These are phyloP conservation scores for Pyrocephalus nanus DNA, from an alignment of 2,797 vertebrate genomes.

Conservation along the genomic window DNA sequence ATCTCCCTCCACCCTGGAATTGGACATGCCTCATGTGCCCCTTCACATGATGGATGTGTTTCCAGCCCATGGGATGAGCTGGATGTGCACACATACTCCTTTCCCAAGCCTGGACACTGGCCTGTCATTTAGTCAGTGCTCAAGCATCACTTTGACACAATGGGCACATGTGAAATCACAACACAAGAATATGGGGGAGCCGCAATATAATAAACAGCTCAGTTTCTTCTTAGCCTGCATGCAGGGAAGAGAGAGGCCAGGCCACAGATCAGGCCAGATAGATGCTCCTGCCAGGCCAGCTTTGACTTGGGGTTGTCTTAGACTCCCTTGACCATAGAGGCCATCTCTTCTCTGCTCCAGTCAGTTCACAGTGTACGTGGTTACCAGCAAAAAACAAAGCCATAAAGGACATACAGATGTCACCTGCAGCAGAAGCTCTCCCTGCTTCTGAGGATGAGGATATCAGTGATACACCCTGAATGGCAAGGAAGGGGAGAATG, in stretches of 20 bases:
- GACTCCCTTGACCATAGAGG: neutral
- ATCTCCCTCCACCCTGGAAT: neutral
- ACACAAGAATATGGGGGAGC: rapidly evolving
- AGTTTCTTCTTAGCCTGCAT: neutral
- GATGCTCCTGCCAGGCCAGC: neutral
- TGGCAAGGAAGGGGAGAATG: rapidly evolving
- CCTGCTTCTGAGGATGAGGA: neutral
- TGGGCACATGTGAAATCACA: neutral
- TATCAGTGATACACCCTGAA: rapidly evolving
- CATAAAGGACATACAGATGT: neutral
- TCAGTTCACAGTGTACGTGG: rapidly evolving
- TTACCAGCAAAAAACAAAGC: neutral
- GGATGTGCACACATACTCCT: neutral
- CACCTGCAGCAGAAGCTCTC: neutral
- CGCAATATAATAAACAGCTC: neutral
- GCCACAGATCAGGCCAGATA: neutral
- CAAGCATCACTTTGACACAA: neutral
- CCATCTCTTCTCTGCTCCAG: neutral
- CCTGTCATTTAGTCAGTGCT: rapidly evolving
- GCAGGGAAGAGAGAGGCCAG: neutral
- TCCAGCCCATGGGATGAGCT: neutral
- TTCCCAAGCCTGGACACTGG: neutral
- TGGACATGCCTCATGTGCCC: rapidly evolving
- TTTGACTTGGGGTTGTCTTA: neutral
- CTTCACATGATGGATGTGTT: neutral